These are phyloP conservation scores for Paraescarpia echinospica DNA, from an alignment of 1,140 invertebrate species.

Conservation along the genomic window DNA sequence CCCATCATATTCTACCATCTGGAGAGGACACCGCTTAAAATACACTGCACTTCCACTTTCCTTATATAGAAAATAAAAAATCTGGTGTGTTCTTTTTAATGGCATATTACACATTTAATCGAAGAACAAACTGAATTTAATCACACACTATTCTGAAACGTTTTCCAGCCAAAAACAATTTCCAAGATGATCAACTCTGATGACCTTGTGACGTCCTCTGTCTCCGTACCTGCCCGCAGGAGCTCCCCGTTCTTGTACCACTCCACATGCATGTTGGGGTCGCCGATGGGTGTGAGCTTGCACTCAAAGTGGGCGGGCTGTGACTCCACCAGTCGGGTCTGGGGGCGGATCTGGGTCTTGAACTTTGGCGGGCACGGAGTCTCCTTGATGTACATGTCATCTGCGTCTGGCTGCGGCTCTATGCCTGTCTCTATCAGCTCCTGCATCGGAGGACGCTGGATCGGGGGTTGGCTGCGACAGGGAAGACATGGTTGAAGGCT, in stretches of 20 bases:
- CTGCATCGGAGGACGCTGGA: conserved; percentile 13
- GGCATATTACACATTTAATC: too few species aligned
- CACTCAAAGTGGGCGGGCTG: conserved; percentile 95
- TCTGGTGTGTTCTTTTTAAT: too few species aligned
- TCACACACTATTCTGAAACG: not conserved
- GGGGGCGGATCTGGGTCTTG: conserved; percentile 79
- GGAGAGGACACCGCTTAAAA: too few species aligned
- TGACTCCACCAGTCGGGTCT: conserved; percentile 76
- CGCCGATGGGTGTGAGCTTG: conserved; percentile 94
- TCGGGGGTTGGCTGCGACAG: conserved; percentile 7
- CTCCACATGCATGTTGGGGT: conserved; percentile 94
- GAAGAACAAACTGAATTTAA: too few species aligned
- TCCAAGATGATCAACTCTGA: not conserved
- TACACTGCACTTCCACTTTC: too few species aligned
- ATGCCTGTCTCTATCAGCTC: conserved; percentile 14
- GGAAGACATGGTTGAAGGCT: not conserved
- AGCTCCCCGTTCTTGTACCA: conserved; percentile 97
- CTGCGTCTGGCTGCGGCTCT: conserved; percentile 38
- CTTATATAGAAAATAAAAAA: too few species aligned
- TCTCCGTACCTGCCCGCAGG: conserved; percentile 64
- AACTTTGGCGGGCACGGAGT: conserved; percentile 75
- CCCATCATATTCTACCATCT: too few species aligned
- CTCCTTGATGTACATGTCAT: conserved; percentile 51
- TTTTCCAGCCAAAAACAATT: not conserved
- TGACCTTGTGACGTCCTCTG: not conserved